Evolutionary conservation across 2,888 invertebrate genomes (phyloP), one percentile per base, ranked within the genome.

Genomic region (Agrochola lota): DNA sequence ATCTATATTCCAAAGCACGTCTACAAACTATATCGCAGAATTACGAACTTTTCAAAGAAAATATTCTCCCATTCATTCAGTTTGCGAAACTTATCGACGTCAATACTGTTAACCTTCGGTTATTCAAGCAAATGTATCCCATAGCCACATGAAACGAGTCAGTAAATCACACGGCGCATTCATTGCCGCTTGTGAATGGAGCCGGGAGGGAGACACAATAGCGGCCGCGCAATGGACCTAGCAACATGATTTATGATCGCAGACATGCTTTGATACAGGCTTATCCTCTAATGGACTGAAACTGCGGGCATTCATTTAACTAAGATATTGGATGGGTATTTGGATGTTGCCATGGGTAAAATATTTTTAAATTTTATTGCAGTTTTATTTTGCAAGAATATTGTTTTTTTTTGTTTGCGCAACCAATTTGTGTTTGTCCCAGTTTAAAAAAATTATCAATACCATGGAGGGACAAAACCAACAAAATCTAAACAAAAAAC

Each of bases 201-300:
- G 78, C 64, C 52, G 67, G 76, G 68, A 63, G 78, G 68, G 82
- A 76, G 74, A 79, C 71, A 90, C 86, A 89, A 89, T 90, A 70
- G 85, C 71, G 71, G 76, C 66, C 74, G 72, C 67, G 85, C 85
- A 87, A 73, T 89, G 88, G 84, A 88, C 81, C 74, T 63, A 70
- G 66, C 77, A n/a, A 63, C 71, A 85, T 89, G 89, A 89, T 89
- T 88, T 87, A 89, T 87, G 81, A 66, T 79, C 57, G 78, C 59
- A 79, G 82, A 70, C 81, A 79, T 72, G 87, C 81, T 83, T 81
- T 84, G 83, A 88, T 88, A 87, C 81, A 82, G 84, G 86, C 68
- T 87, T 87, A 88, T 90, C 85, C 79, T 78, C 71, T 89, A 88
- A 89, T 89, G 86, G 88, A 86, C 87, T 88, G 77, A 76, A 82